These are phyloP conservation scores for Scaptodrosophila latifasciaeformis DNA, from an alignment of 2,888 invertebrate species.

Conservation along the genomic window DNA sequence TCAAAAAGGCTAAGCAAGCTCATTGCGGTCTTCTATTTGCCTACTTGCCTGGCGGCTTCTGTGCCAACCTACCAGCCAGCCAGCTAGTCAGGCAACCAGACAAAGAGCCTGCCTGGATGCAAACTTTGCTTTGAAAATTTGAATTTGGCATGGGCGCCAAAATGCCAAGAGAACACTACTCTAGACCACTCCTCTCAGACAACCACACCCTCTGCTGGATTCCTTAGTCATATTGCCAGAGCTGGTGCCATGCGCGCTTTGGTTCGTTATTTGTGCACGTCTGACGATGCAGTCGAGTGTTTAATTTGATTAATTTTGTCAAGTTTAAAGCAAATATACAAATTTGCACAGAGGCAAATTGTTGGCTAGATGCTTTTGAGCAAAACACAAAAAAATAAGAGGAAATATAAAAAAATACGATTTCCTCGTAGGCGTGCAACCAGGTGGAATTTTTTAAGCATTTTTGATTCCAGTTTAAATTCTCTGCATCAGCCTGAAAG, in stretches of 20 bases:
- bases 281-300: slow-evolving; percentile 71
- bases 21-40: slow-evolving; percentile 55
- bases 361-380: slow-evolving; percentile 21
- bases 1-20: slow-evolving; percentile 66
- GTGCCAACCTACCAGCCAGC: no score
- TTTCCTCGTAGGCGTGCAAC: no score
- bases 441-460: no score
- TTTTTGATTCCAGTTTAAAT: no score
- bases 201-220: no score
- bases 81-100: background rate
- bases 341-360: slow-evolving; percentile 61
- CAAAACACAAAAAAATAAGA: background rate
- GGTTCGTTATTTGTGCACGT: slow-evolving; percentile 65
- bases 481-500: background rate
- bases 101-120: background rate
- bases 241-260: slow-evolving; percentile 14
- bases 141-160: slow-evolving; percentile 49
- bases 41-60: no score
- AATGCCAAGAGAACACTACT: slow-evolving; percentile 35
- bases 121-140: slow-evolving; percentile 42
- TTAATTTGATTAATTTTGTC: slow-evolving; percentile 73
- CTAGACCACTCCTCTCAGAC: no score
- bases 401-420: background rate
- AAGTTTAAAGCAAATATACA: slow-evolving; percentile 66
- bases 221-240: no score